Base-by-base conservation (phyloP, 2,888 invertebrate genomes). In the Nomada flava region DNA sequence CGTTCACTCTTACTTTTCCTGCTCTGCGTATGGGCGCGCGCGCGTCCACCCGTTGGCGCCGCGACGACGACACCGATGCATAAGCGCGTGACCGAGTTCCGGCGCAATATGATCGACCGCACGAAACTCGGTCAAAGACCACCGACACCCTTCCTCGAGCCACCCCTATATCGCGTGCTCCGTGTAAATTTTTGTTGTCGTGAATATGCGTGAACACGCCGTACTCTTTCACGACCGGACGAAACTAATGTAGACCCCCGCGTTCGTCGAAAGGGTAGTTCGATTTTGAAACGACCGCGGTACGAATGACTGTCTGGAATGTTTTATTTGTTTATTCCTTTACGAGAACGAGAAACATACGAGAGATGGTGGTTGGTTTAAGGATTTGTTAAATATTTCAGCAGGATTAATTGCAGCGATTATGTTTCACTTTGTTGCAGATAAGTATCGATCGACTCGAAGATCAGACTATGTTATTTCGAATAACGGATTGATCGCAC, bases 401-500 rank as follows among this genome's bases (percentile, higher is more conserved):
- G 0, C 36, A 36, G 36, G 36, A 36, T 7, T 36, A 36, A 36
- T 7, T 36, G 36, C 36, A 36, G 7, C 36, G 36, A 7, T 7
- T 36, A 47, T 65, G 75, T 71, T 50, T 57, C 23, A 55, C 70
- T 79, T 18, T 90, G 88, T 91, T 92, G 55, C 88, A 92, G 93
- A 89, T 89, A 88, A 89, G 86, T 83, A 89, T 88, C 89, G 90
- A 90, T 90, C 89, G 89, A 91, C 88, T 89, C 88, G 90, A 86
- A 89, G 89, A 89, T 87, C 91, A 88, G 92, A 92, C 91, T 92
- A 93, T 93, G 93, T 91, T 91, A 93, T 92, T 92, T 91, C 90
- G 86, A 91, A 92, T 91, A 93, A 92, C 91, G 91, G 91, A 93
- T 93, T 93, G 91, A 93, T 92, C 92, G 89, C 90, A 92, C 92